Percentiles rank a stretch among this genome's conserved stretches.
These are phyloP conservation scores for Dendrolimus houi DNA, from an alignment of 2,888 invertebrate genomes.

Conservation along the genomic window DNA sequence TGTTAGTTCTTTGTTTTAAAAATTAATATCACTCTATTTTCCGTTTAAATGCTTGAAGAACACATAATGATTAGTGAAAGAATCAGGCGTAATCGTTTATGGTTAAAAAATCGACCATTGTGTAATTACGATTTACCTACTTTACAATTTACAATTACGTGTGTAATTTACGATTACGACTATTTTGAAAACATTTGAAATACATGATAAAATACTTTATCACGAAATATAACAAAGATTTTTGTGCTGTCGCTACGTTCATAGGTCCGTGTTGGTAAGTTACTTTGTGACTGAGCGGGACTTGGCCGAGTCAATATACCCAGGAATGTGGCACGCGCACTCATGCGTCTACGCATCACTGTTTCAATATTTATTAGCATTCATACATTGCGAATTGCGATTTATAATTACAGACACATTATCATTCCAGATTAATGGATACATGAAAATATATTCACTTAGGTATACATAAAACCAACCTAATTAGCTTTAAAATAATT, in stretches of 20 bases:
- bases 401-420: neutral
- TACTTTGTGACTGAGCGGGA: conserved; percentile 40
- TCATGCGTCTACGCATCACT: neutral
- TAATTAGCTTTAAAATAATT: too few relatives aligned
- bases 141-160: too few relatives aligned
- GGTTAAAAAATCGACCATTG: too few relatives aligned
- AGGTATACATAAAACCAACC: too few relatives aligned
- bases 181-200: neutral
- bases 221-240: neutral
- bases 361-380: neutral
- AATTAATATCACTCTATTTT: too few relatives aligned
- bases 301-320: conserved; percentile 46
- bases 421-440: neutral
- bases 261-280: conserved; percentile 25
- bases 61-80: too few relatives aligned
- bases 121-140: too few relatives aligned
- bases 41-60: too few relatives aligned
- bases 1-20: too few relatives aligned
- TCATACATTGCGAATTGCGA: neutral
- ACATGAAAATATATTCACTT: neutral
- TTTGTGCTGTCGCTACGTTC: conserved; percentile 24
- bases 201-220: neutral
- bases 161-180: too few relatives aligned
- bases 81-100: too few relatives aligned
- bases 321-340: conserved; percentile 57